Evolutionary conservation across 2,797 vertebrate genomes (phyloP), one percentile per base, ranked within the genome.

Genomic region (Gallinago stenura): DNA sequence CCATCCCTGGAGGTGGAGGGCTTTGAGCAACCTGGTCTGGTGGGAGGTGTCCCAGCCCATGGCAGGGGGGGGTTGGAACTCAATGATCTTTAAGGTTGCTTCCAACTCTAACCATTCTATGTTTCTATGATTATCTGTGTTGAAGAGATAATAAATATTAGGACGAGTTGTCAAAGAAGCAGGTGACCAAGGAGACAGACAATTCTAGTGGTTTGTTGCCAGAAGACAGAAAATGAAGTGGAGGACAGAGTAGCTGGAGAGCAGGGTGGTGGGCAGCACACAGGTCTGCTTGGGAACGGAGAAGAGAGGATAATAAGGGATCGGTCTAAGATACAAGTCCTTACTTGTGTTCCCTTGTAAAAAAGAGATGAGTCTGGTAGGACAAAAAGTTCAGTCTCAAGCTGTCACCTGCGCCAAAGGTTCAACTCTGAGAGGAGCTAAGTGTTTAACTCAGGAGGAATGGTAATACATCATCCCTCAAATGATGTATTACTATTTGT

Each of bases 221-320:
- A 37, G 78, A 93, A 77, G 48, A 53, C 25, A 73, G 86, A 89
- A 76, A 70, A 31, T 60, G 37, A 84, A 83, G 39, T 64, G 3
- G 5, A 76, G 39, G 87, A 39, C 6, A 54, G 41, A 69, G 43
- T 37, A 82, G 33, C 62, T 82, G 51, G 20, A 75, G 50, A 57
- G 26, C 70, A 54, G 24, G 1, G 0, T 84, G 43, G 15, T 76
- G 54, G 19, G n/a, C 64, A 88, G 37, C 46, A n/a, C 0, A 0
- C 31, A 43, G 28, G 14, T 73, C 58, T 90, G 21, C 26, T 43
- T 46, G n/a, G 54, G 30, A 84, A 46, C 43, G 56, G 83, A 43
- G 53, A 79, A 76, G 5, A n/a, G 46, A 11, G 35, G 6, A 11
- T 54, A 33, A 8, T 13, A 43, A 35, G 39, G 10, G 13, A n/a